Conservation (phyloP, 1,140 invertebrate species). For the Phenacoccus solenopsis region DNA sequence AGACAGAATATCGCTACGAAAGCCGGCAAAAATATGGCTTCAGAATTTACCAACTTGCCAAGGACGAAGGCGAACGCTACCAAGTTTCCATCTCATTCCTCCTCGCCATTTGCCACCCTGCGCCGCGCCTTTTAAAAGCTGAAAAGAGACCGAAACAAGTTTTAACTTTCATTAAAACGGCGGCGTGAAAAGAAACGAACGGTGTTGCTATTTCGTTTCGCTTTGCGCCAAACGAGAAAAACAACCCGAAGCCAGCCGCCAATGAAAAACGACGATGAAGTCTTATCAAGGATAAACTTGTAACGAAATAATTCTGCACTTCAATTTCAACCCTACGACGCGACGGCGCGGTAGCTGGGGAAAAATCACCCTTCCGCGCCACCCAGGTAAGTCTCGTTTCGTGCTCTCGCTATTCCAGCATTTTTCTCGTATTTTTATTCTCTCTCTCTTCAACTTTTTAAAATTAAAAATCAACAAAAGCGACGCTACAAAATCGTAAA, state of each 20-base stretch:
- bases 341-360: not conserved
- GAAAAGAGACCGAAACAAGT: not conserved
- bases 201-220: no score
- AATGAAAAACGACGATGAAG: not conserved
- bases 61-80: not conserved
- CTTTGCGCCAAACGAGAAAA: no score
- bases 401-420: not conserved
- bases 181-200: no score
- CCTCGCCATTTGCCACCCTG: no score
- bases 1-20: not conserved
- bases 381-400: not conserved
- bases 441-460: not conserved
- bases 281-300: conserved; percentile 1
- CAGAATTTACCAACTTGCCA: not conserved
- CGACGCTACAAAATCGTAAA: not conserved
- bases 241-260: not conserved
- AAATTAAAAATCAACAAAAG: not conserved
- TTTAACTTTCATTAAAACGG: conserved; percentile 4
- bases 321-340: not conserved
- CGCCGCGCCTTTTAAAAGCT: not conserved
- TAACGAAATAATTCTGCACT: not conserved
- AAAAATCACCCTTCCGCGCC: not conserved
- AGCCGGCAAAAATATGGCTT: not conserved
- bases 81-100: no score
- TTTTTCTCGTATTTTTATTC: not conserved